phyloP scores from a whole-genome alignment of 2,888 invertebrate genomes.

The Odontocolon sp. region DNA sequence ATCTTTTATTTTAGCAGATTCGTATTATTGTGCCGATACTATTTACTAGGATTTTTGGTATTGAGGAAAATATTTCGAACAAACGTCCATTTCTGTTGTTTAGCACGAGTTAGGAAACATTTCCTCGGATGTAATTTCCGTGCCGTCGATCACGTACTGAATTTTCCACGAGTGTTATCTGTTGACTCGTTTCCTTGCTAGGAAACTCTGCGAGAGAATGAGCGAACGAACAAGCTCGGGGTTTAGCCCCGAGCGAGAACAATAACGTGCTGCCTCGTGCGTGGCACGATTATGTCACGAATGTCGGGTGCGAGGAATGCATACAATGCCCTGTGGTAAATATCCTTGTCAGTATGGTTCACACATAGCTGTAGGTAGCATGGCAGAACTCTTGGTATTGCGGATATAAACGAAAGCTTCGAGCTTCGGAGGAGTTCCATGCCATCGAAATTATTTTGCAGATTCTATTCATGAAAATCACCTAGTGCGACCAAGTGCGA shows the following conservation, averaged over 20 bases:
- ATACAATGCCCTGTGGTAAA: slow-evolving; percentile 63
- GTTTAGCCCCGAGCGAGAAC: slow-evolving; percentile 60
- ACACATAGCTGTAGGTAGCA: slow-evolving; percentile 15
- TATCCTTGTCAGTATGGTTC: slow-evolving; percentile 43
- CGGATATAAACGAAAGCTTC: not conserved
- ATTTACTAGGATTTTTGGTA: too few species aligned
- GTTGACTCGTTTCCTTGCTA: not conserved
- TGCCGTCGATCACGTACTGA: slow-evolving; percentile 26
- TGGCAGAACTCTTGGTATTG: not conserved
- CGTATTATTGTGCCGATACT: slow-evolving; percentile 1
- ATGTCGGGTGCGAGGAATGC: slow-evolving; percentile 68
- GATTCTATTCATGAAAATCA: too few species aligned
- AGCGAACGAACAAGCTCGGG: slow-evolving; percentile 24
- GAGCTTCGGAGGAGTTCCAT: not conserved
- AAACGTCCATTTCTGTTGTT: not conserved
- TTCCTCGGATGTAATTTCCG: slow-evolving; percentile 42
- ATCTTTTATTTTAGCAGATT: too few species aligned
- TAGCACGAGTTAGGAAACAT: not conserved
- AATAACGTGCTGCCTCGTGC: slow-evolving; percentile 58
- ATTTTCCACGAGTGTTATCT: not conserved
- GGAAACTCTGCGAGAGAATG: slow-evolving; percentile 12
- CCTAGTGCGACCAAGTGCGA: too few species aligned
- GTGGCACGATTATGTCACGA: slow-evolving; percentile 73
- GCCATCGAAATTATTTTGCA: too few species aligned
- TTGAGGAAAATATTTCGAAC: not conserved